These are phyloP conservation scores for Timema cristinae DNA, from an alignment of 2,888 invertebrate genomes.

Conservation along the genomic window DNA sequence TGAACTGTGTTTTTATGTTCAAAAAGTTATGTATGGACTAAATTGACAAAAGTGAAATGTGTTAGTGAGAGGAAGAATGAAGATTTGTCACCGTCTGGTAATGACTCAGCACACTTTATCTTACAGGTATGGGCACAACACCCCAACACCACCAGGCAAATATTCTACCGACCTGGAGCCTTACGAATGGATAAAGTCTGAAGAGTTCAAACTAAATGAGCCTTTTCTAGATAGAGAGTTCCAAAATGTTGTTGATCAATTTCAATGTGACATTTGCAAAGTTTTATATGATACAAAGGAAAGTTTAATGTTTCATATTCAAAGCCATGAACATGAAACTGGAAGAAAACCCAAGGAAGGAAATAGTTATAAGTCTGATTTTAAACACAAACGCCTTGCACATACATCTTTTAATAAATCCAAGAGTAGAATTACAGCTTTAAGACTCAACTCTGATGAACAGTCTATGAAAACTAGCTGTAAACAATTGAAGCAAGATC, in stretches of 20 bases:
- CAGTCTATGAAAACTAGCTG: neutral
- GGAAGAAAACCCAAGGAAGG: too few relatives aligned
- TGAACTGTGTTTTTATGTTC: too few relatives aligned
- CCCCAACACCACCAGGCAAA: neutral
- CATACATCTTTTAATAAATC: too few relatives aligned
- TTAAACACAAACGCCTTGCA: too few relatives aligned
- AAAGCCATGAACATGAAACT: neutral
- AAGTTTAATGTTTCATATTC: neutral
- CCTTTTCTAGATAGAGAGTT: neutral
- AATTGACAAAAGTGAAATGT: neutral
- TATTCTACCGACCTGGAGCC: too few relatives aligned
- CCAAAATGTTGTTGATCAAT: neutral
- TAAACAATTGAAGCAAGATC: neutral
- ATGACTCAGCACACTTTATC: slow-evolving; percentile 24
- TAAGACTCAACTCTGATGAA: neutral
- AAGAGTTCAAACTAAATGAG: slow-evolving; percentile 3
- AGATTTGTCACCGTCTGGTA: neutral
- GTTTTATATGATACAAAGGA: neutral
- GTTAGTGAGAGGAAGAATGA: too few relatives aligned
- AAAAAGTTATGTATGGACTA: neutral
- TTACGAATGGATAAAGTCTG: slow-evolving; percentile 2
- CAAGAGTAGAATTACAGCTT: too few relatives aligned
- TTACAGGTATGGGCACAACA: slow-evolving; percentile 23
- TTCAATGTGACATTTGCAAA: slow-evolving; percentile 2
- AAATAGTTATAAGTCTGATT: too few relatives aligned